phyloP scores from a whole-genome alignment of 2,888 invertebrate species.

The Amphipyra tragopoginis region DNA sequence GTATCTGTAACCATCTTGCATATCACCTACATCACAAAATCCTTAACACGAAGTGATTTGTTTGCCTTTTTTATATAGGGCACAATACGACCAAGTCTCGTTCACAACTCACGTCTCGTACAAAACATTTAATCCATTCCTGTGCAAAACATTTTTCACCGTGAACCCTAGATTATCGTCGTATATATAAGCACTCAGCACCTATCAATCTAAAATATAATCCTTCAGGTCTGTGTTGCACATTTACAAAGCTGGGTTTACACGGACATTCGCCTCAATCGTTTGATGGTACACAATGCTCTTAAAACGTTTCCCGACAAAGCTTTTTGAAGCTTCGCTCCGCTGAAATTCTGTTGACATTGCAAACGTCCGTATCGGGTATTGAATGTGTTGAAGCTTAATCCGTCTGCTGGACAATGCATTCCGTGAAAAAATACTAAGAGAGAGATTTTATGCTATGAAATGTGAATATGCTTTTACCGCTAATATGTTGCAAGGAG shows the following conservation, averaged over 20 bases:
- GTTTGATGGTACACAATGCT: constrained; percentile 58
- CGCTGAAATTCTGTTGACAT: constrained; percentile 60
- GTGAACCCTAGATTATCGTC: background rate
- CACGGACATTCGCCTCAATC: constrained; percentile 53
- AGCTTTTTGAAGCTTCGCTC: constrained; percentile 57
- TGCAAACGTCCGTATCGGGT: constrained; percentile 61
- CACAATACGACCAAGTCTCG: background rate
- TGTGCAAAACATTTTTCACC: background rate
- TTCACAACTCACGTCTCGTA: background rate
- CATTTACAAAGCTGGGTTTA: constrained; percentile 46
- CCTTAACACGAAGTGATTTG: too few relatives aligned
- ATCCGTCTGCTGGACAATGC: constrained; percentile 60
- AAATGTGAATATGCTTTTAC: constrained; percentile 37
- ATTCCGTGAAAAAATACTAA: constrained; percentile 48
- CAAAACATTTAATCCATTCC: background rate
- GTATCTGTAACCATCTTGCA: too few relatives aligned
- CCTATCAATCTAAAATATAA: constrained; percentile 45
- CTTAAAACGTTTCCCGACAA: constrained; percentile 64
- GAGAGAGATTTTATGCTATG: constrained; percentile 23
- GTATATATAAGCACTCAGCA: background rate
- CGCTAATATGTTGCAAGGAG: constrained; percentile 14
- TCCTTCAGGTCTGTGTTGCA: constrained; percentile 33
- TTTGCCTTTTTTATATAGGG: too few relatives aligned
- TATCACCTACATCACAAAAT: too few relatives aligned
- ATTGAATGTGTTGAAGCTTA: constrained; percentile 61